Conservation (phyloP, 2,113 vertebrate genomes). For the Nannobrachium achirus region DNA sequence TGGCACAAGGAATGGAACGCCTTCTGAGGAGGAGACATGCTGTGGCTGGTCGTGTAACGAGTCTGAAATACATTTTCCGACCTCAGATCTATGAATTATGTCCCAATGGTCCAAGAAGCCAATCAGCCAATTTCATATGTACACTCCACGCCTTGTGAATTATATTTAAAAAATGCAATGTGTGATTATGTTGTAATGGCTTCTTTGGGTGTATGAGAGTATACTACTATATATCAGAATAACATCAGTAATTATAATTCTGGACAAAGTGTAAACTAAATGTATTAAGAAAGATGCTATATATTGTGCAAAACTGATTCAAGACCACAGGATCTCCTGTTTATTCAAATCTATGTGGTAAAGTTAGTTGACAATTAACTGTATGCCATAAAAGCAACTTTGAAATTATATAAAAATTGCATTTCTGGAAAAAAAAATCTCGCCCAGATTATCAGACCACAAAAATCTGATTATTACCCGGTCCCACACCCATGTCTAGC, state of each 20-base stretch:
- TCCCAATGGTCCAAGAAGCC: background rate
- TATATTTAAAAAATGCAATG: background rate
- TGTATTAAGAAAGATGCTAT: too few relatives aligned
- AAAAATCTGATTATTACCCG: background rate
- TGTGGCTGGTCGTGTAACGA: background rate
- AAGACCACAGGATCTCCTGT: too few relatives aligned
- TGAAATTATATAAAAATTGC: too few relatives aligned
- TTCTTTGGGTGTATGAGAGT: background rate
- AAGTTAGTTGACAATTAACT: too few relatives aligned
- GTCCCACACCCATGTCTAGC: background rate
- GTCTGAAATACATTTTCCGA: background rate
- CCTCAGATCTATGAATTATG: too few relatives aligned
- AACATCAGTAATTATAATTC: too few relatives aligned
- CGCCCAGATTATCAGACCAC: background rate
- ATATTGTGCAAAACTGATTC: too few relatives aligned
- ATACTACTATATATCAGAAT: too few relatives aligned
- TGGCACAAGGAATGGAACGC: constrained; percentile 32
- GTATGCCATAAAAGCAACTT: too few relatives aligned
- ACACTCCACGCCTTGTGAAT: background rate
- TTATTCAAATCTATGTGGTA: too few relatives aligned
- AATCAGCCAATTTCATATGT: background rate
- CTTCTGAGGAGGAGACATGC: constrained; percentile 50
- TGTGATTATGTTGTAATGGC: background rate
- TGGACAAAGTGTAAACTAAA: too few relatives aligned
- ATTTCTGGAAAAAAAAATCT: background rate